Evolutionary conservation across 2,888 invertebrate species (phyloP), one percentile per base, ranked within the genome.

Genomic region (Temnothorax unifasciatus): DNA sequence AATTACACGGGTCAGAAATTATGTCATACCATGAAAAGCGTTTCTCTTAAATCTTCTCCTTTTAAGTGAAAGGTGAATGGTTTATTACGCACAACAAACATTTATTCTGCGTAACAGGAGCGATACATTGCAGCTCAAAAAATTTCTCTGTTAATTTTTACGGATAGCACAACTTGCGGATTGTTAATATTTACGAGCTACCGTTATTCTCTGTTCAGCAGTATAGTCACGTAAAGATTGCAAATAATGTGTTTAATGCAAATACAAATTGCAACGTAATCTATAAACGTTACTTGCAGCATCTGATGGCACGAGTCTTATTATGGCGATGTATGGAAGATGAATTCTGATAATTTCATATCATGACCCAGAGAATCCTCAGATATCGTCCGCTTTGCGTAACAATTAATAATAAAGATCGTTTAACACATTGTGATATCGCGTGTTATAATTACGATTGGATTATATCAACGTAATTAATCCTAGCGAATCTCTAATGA

Each of bases 1-100:
- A 52, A 50, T 59, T 41, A 47, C 18, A n/a, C 18, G 18, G 9
- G 38, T 81, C 13, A 71, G 11, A 38, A 47, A 6, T 18, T 15
- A 25, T 18, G 21, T 21, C 21, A 34, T 0, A 47, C 8, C 3
- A 25, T 2, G 29, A 63, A 13, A 34, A 25, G 18, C n/a, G 9
- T 61, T 64, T 77, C 11, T 54, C 18, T 52, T 64, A 25, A 25
- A 25, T 11, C 41, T 41, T 41, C 47, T 68, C 18, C 47, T 79
- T 79, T 69, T 79, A 79, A 79, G 47, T 18, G 59, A 79, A 69
- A 79, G 79, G 57, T 79, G 69, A 79, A 79, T 44, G 54, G 29
- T 59, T 79, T 3, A 57, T 77, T 77, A 66, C 68, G 57, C 68
- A 59, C 21, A 79, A 79, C 29, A 79, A 44, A 59, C 9, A 68